Evolutionary conservation across 2,888 invertebrate species (phyloP).

Genomic region (Limnephilus lunatus): DNA sequence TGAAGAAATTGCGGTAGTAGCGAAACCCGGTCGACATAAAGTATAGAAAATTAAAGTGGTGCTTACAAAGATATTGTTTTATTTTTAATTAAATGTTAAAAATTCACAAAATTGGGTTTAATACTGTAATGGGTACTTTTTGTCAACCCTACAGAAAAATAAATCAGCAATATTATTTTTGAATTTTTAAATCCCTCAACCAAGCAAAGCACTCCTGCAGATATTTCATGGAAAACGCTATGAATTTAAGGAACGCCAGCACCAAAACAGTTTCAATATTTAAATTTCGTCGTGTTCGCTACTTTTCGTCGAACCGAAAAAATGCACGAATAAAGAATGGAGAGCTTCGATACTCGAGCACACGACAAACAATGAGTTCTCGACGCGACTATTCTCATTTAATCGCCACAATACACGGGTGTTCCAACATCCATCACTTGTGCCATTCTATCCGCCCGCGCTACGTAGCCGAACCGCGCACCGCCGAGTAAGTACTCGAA

Average conservation of each 20-base stretch:
- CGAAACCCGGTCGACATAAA: too few relatives aligned
- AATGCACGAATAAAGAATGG: neutral
- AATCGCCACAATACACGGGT: neutral
- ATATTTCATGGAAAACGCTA: neutral
- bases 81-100: too few relatives aligned
- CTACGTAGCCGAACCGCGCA: neutral
- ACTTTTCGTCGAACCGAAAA: neutral
- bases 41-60: too few relatives aligned
- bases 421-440: constrained; percentile 3
- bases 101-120: too few relatives aligned
- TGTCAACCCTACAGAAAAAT: neutral
- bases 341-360: neutral
- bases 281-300: neutral
- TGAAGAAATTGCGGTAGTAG: too few relatives aligned
- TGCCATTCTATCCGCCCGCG: neutral
- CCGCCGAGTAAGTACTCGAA: neutral
- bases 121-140: neutral
- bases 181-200: neutral
- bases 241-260: neutral
- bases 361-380: neutral
- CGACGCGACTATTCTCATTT: neutral
- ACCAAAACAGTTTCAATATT: neutral
- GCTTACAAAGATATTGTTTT: too few relatives aligned
- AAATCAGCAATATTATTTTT: neutral
- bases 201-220: neutral